Evolutionary conservation across 2,113 vertebrate genomes (phyloP).

Genomic region (Crotalus viridis): DNA sequence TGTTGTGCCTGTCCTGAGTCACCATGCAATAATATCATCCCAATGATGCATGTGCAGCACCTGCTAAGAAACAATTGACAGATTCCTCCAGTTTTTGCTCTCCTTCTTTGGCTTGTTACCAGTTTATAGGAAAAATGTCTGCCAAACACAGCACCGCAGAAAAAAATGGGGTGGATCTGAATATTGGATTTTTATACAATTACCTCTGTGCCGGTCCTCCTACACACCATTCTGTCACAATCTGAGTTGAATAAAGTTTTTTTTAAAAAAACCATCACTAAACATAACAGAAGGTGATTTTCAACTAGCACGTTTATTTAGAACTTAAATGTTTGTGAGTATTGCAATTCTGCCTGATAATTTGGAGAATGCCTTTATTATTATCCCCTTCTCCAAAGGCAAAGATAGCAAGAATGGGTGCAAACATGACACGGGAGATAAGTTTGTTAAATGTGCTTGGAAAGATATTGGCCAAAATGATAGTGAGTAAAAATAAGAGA

Average conservation of each 20-base stretch:
- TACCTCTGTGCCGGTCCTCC: neutral
- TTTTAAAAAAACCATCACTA: neutral
- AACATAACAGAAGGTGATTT: neutral
- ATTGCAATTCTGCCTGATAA: neutral
- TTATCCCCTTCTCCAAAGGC: neutral
- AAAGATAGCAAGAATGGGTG: neutral
- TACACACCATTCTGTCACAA: neutral
- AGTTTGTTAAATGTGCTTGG: neutral
- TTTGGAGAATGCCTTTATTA: neutral
- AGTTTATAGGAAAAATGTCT: neutral
- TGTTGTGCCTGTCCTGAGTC: neutral
- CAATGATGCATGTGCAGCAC: neutral
- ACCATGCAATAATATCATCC: neutral
- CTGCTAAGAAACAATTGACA: neutral
- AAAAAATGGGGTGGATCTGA: neutral
- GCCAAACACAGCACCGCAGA: neutral
- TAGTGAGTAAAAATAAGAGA: neutral
- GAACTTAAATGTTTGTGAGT: neutral
- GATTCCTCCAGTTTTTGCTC: neutral
- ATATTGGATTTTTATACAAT: neutral
- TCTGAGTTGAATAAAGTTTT: neutral
- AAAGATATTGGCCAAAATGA: neutral
- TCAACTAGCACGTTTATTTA: neutral
- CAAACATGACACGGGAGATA: neutral
- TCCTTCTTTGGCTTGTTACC: neutral